Evolutionary conservation across 2,797 vertebrate genomes (phyloP).

Genomic region (Setipinna tenuifilis): DNA sequence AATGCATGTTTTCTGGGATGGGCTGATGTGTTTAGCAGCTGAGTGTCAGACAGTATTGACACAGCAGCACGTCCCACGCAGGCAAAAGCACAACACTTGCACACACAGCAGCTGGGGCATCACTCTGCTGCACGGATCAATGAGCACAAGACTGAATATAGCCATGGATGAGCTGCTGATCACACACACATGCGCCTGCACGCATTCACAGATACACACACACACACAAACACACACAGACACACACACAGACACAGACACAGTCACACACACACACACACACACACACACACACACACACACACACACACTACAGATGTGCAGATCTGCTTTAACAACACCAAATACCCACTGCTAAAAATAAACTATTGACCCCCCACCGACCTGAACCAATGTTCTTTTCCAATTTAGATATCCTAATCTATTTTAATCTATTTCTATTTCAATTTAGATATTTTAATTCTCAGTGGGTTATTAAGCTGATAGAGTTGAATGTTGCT

Average conservation of each 20-base stretch:
- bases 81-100: not conserved
- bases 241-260: slow-evolving; percentile 6
- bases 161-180: not conserved
- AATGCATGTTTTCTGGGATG: not conserved
- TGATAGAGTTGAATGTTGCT: too few species aligned
- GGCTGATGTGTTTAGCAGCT: not conserved
- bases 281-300: not conserved
- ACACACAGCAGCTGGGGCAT: not conserved
- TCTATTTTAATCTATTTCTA: too few species aligned
- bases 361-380: too few species aligned
- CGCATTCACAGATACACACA: too few species aligned
- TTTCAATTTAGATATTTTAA: too few species aligned
- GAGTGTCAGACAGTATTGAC: not conserved
- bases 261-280: not conserved
- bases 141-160: not conserved
- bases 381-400: too few species aligned
- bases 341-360: too few species aligned
- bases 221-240: slow-evolving; percentile 12
- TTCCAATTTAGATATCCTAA: too few species aligned
- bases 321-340: too few species aligned
- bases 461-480: too few species aligned
- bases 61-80: not conserved
- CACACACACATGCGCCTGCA: not conserved
- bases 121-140: not conserved
- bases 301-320: not conserved